phyloP scores from a whole-genome alignment of 2,888 invertebrate species.

The Julus scanicus region DNA sequence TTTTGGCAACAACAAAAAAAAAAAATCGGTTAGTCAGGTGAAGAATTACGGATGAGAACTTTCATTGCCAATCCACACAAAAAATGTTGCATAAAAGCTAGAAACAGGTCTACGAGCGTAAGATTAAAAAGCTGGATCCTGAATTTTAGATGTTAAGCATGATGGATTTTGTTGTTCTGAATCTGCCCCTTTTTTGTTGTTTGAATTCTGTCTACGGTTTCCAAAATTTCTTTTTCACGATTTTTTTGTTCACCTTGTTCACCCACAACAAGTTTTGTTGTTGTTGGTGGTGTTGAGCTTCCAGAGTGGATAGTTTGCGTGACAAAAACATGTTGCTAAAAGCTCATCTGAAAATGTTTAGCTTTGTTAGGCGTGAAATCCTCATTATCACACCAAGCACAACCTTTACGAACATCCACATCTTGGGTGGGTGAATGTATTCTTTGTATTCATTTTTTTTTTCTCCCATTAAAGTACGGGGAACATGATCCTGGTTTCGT shows the following conservation, averaged over 20 bases:
- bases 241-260: not conserved
- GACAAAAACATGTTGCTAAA: constrained; percentile 7
- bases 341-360: not conserved
- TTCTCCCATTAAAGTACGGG: not conserved
- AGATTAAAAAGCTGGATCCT: not conserved
- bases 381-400: constrained; percentile 48
- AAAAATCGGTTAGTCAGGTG: not conserved
- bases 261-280: not conserved
- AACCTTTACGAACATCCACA: not conserved
- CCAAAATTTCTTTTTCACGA: not conserved
- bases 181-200: not conserved
- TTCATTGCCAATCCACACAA: not conserved
- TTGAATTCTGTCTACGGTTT: not conserved
- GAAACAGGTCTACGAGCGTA: not conserved
- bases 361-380: constrained; percentile 37
- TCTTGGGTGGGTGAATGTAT: constrained; percentile 4
- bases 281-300: not conserved
- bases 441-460: not conserved
- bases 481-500: too few relatives aligned
- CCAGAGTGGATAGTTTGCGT: not conserved
- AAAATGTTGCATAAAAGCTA: not conserved
- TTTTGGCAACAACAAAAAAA: not conserved
- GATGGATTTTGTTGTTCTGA: constrained; percentile 20
- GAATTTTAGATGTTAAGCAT: constrained; percentile 10
- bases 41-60: not conserved